A percentile compares a stretch with the other conserved stretches of the same genome.
Evolutionary conservation across 2,888 invertebrate species (phyloP).

Genomic region (Drosophila mayaguana): DNA sequence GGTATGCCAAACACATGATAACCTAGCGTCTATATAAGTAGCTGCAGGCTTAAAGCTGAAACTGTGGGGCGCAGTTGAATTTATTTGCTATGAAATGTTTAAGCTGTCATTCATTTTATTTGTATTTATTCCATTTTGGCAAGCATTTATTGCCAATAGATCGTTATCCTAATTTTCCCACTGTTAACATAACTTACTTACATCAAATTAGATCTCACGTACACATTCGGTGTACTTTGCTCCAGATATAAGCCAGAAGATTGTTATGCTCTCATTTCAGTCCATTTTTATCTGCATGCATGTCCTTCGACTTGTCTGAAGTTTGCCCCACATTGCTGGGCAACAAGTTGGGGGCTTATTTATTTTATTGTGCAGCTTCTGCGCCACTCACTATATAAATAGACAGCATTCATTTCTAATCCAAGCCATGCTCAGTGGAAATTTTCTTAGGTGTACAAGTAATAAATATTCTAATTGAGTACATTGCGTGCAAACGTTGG

Average conservation of each 20-base stretch:
- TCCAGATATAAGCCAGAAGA: too few species aligned
- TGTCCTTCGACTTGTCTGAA: not conserved
- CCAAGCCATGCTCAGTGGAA: slow-evolving; percentile 31
- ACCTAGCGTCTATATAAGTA: too few species aligned
- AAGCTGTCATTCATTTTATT: not conserved
- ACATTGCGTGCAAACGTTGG: slow-evolving; percentile 27
- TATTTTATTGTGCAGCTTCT: not conserved
- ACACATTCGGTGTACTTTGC: too few species aligned
- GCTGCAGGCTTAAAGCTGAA: not conserved
- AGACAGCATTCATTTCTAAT: slow-evolving; percentile 27
- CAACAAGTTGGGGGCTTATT: slow-evolving; percentile 1
- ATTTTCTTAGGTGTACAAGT: slow-evolving; percentile 45
- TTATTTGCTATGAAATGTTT: not conserved
- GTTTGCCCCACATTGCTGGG: not conserved
- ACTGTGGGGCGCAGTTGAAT: not conserved
- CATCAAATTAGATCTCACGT: not conserved
- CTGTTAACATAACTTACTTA: not conserved
- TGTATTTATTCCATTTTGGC: too few species aligned
- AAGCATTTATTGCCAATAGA: too few species aligned
- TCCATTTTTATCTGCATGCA: not conserved
- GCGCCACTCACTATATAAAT: slow-evolving; percentile 9
- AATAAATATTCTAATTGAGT: slow-evolving; percentile 57
- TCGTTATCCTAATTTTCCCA: not conserved
- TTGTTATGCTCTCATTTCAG: not conserved
- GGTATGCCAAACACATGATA: not conserved